Base-by-base conservation (phyloP, 2,113 vertebrate genomes). In the Hippocampus zosterae region DNA sequence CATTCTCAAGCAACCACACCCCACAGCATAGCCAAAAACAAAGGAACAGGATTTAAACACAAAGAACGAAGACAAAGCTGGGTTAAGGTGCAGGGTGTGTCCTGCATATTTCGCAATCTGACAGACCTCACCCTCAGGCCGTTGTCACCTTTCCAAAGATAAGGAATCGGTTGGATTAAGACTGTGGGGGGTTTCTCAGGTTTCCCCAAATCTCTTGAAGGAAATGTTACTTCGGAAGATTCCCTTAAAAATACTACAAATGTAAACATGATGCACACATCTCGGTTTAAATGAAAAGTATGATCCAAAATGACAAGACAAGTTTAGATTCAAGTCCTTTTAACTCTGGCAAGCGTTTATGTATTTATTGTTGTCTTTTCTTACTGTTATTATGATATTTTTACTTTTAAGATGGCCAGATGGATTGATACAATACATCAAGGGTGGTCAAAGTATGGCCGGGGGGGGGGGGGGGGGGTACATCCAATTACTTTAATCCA, bases 1-100 rank as follows among this genome's bases (percentile, higher is more conserved):
- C 74, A 81, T 86, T 86, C 9, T 50, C 21, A 74, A 74, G 50
- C 44, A 70, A 15, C 75, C 81, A 80, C 86, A 74, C 86, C 86
- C 70, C 21, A 33, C 44, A 44, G 41, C 5, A 6, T 56, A 41
- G 25, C 11, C 44, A 63, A 41, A 52, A 50, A 81, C 84, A 88
- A 85, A 71, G 65, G 74, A 57, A 66, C 15, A 40, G 16, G 44
- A 59, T 65, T 71, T 81, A 72, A 77, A 71, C 62, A 78, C 67
- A 71, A 65, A 73, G 8, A 2, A 3, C 5, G 2, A 40, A 55
- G 63, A 65, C 69, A 72, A 79, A 57, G 66, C 61, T 40, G 66
- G 76, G 73, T 73, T 75, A 71, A 72, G 67, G 68, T 74, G 60
- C 16, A 65, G 72, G 86, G 86, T 84, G 86, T 76, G 84, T 80